These are phyloP conservation scores for Xerus inauris DNA, from an alignment of 2,113 vertebrate species.

Conservation along the genomic window DNA sequence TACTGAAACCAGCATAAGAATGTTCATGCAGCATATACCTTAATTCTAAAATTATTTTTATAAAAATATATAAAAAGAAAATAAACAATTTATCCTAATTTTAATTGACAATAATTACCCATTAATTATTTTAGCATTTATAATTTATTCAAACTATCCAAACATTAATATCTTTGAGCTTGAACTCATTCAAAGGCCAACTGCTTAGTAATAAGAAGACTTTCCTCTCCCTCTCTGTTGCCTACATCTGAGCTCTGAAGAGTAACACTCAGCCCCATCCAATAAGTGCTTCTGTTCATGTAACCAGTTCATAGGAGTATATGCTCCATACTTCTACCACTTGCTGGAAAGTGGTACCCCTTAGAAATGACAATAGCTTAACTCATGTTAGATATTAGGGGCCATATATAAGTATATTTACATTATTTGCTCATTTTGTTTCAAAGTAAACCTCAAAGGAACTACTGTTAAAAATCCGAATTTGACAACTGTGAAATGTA, in stretches of 20 bases:
- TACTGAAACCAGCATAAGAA: neutral
- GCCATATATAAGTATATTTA: neutral
- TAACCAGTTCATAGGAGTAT: neutral
- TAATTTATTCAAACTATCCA: neutral
- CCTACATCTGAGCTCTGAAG: neutral
- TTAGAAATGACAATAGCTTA: neutral
- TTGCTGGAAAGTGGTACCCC: neutral
- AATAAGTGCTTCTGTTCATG: neutral
- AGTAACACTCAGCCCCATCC: neutral
- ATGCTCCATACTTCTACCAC: neutral
- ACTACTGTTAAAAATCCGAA: neutral
- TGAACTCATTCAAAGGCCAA: neutral
- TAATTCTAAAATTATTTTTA: neutral
- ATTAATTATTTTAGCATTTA: neutral
- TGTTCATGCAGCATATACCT: neutral
- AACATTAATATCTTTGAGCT: neutral
- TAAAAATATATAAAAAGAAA: neutral
- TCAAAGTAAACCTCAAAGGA: neutral
- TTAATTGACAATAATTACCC: neutral
- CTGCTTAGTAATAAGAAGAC: neutral
- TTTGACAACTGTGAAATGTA: neutral
- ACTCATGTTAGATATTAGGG: neutral
- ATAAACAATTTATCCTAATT: neutral
- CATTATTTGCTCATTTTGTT: neutral
- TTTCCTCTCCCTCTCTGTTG: neutral